These are phyloP conservation scores for Myiotriccus ornatus DNA, from an alignment of 2,797 vertebrate genomes.

Conservation along the genomic window DNA sequence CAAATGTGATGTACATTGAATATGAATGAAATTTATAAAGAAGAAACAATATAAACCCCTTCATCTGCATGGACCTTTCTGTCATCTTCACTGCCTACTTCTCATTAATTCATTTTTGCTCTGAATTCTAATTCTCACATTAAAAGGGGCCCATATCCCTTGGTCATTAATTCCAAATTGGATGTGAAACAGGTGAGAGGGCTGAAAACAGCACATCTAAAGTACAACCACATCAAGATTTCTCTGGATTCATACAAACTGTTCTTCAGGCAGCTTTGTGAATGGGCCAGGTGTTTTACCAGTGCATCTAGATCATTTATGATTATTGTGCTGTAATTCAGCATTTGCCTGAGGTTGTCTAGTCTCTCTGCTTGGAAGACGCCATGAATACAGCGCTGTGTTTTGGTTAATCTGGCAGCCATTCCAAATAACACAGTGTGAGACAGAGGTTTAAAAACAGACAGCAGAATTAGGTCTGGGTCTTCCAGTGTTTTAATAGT, in stretches of 20 bases:
- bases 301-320: neutral
- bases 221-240: neutral
- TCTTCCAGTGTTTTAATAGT: neutral
- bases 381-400: neutral
- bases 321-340: neutral
- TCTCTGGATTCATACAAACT: neutral
- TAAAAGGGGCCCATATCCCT: neutral
- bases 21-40: neutral
- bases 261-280: neutral
- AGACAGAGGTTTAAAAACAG: neutral
- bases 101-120: neutral
- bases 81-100: neutral
- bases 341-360: neutral
- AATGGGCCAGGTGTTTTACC: neutral
- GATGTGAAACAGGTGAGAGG: neutral
- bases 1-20: neutral
- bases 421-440: neutral
- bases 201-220: neutral
- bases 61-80: neutral
- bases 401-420: neutral
- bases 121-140: neutral
- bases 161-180: neutral
- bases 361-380: neutral
- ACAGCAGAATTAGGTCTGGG: neutral
- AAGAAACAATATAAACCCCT: neutral